Evolutionary conservation across 2,797 vertebrate species (phyloP), one percentile per base, ranked within the genome.

Genomic region (Setipinna tenuifilis): DNA sequence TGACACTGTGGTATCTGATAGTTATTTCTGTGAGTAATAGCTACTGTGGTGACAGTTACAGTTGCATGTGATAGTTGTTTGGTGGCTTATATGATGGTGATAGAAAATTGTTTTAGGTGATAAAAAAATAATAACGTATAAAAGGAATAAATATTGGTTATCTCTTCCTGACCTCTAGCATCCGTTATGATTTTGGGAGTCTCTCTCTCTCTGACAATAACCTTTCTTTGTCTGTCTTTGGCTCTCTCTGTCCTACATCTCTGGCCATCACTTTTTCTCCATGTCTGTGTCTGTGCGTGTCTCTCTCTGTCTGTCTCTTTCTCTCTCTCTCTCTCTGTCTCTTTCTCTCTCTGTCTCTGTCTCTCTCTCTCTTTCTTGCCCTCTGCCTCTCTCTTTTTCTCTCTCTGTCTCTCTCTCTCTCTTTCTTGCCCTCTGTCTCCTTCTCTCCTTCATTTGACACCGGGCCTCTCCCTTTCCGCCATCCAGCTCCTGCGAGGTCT

Each of bases 401-500:
- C 68, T 41, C 68, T 25, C 2, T 21, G 31, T 21, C 65, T 71
- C 65, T 28, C n/a, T 65, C 61, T 23, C 23, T 65, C 61, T 9
- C 23, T n/a, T 25, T 25, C 25, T 68, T 25, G 12, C 12, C 16
- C 25, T 16, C 25, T 71, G 25, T 17, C 12, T 65, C 23, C 62
- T 9, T 71, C 65, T 14, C 71, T 78, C 35, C 71, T 78, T 44
- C 71, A 78, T 78, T 71, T 35, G 65, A 71, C 35, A 41, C 71
- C 84, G 85, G 85, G 88, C 87, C 88, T 87, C 88, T 89, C 68
- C 81, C 81, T 84, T 83, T 83, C 82, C 85, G 35, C 71, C 71
- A 78, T 89, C 86, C 84, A 90, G 90, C n/a, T 89, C 91, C 89
- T 89, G 88, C 90, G 90, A 91, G 93, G 92, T 90, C 90, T 86